phyloP scores from a whole-genome alignment of 2,113 vertebrate species.

The Heloderma charlesbogerti region DNA sequence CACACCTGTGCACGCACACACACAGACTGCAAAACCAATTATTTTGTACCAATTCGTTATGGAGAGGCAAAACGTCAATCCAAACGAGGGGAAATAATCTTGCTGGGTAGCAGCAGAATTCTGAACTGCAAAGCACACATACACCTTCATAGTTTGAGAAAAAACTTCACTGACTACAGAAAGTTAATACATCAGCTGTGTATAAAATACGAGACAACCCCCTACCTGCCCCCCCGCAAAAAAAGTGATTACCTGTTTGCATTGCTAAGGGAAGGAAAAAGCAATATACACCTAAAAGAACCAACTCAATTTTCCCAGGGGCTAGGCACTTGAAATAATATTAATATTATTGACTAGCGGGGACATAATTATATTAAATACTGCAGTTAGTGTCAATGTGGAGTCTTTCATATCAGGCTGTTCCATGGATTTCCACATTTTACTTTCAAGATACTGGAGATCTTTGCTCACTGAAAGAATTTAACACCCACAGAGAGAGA shows the following conservation, averaged over 20 bases:
- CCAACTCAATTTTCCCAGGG: constrained; percentile 29
- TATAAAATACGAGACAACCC: neutral
- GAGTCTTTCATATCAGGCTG: constrained; percentile 46
- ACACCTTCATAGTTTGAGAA: neutral
- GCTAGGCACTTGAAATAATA: constrained; percentile 54
- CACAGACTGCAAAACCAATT: neutral
- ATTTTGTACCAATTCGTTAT: neutral
- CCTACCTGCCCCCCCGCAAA: neutral
- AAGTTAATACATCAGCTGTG: constrained; percentile 24
- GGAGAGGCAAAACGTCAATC: neutral
- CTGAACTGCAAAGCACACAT: neutral
- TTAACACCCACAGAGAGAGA: neutral
- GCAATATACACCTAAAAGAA: constrained; percentile 14
- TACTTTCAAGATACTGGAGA: neutral
- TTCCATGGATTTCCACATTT: constrained; percentile 28
- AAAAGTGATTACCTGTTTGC: constrained; percentile 6
- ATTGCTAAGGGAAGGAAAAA: neutral
- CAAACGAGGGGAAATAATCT: neutral
- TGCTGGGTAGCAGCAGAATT: neutral
- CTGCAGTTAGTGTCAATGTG: constrained; percentile 38
- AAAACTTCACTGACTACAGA: neutral
- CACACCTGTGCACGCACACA: neutral
- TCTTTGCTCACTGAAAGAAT: neutral
- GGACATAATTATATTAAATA: constrained; percentile 64
- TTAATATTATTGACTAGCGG: constrained; percentile 50